phyloP scores from a whole-genome alignment of 2,888 invertebrate species.

The Biston stratarius region DNA sequence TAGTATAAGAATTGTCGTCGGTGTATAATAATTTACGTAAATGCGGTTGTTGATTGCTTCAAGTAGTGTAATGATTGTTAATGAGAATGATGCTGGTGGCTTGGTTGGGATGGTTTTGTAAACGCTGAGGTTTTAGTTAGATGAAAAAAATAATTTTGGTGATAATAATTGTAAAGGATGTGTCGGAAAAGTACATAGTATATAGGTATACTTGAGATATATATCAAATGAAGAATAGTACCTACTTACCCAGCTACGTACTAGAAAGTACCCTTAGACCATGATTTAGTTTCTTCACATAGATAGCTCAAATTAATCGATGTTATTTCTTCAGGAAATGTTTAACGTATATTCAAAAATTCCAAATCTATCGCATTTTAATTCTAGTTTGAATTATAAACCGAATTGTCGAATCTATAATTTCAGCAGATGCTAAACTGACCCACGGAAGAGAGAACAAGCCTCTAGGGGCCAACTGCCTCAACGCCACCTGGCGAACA shows the following conservation, averaged over 20 bases:
- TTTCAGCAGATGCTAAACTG: not conserved
- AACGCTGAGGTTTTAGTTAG: not conserved
- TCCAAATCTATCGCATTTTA: no score
- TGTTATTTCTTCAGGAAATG: no score
- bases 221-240: no score
- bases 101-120: not conserved
- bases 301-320: no score
- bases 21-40: slow-evolving; percentile 18
- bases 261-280: no score
- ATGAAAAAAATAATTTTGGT: not conserved
- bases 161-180: not conserved
- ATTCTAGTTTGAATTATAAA: not conserved
- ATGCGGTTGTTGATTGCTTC: slow-evolving; percentile 11
- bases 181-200: no score
- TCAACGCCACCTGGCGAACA: slow-evolving; percentile 19
- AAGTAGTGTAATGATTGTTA: slow-evolving; percentile 15
- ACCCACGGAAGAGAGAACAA: not conserved
- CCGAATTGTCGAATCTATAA: slow-evolving; percentile 6
- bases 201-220: no score
- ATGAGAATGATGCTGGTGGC: slow-evolving; percentile 4
- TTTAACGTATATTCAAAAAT: no score
- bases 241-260: no score
- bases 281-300: no score
- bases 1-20: not conserved
- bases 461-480: slow-evolving; percentile 3